phyloP scores from a whole-genome alignment of 2,797 vertebrate genomes.

The Poeciliopsis turneri region DNA sequence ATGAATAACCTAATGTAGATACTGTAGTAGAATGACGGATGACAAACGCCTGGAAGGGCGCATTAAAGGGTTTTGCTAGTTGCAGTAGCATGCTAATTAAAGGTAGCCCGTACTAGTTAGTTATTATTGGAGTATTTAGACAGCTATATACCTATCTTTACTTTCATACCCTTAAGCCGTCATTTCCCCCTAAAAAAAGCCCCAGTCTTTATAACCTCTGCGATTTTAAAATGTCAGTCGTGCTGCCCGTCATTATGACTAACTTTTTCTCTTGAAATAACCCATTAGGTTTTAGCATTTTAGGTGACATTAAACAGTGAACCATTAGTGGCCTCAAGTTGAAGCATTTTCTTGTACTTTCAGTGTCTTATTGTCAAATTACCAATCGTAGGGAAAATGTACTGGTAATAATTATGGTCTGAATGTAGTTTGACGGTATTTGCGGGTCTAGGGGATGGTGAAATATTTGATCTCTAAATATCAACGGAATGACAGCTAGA shows the following conservation, averaged over 20 bases:
- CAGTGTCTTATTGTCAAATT: not conserved
- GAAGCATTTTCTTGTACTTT: slow-evolving; percentile 11
- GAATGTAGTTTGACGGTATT: slow-evolving; percentile 3
- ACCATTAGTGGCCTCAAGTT: slow-evolving; percentile 2
- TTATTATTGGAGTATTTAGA: slow-evolving; percentile 69
- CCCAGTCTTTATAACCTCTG: not conserved
- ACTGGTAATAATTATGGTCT: not conserved
- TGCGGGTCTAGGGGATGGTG: not conserved
- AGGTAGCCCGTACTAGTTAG: slow-evolving; percentile 48
- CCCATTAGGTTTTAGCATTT: not conserved
- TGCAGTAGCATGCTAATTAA: slow-evolving; percentile 67
- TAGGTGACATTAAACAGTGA: slow-evolving; percentile 30
- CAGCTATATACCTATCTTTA: slow-evolving; percentile 30
- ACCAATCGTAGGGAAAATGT: not conserved
- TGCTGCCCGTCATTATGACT: not conserved
- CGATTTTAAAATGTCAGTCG: not conserved
- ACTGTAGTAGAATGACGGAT: not conserved
- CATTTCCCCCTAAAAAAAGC: not conserved
- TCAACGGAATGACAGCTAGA: not conserved
- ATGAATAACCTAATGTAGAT: not conserved
- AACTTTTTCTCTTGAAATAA: not conserved
- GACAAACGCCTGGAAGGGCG: slow-evolving; percentile 49
- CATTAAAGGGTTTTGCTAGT: slow-evolving; percentile 64
- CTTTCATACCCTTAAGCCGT: not conserved
- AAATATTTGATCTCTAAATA: not conserved